These are phyloP conservation scores for Caiman crocodilus DNA, from an alignment of 2,797 vertebrate genomes.

Conservation along the genomic window DNA sequence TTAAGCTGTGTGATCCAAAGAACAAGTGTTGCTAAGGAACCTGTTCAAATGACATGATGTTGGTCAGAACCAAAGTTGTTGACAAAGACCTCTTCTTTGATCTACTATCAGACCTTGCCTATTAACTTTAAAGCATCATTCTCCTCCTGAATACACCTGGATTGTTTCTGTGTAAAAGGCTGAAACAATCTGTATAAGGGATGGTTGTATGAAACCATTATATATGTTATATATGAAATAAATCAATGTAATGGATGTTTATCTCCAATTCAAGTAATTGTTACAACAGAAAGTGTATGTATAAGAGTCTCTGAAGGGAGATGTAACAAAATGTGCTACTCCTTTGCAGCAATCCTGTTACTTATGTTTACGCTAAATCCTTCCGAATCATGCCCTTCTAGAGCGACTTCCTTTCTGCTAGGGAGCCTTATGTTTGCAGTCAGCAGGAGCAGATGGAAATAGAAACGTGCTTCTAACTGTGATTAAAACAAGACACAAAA, in stretches of 20 bases:
- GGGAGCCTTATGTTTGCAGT: neutral
- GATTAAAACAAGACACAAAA: slow-evolving; percentile 1
- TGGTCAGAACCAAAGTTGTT: neutral
- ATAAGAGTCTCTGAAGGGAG: rapidly evolving
- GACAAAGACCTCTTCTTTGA: neutral
- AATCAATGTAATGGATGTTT: neutral
- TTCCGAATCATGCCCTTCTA: neutral
- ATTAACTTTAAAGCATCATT: neutral
- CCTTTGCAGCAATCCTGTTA: rapidly evolving
- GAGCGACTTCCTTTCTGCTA: rapidly evolving
- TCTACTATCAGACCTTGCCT: neutral
- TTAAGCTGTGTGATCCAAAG: neutral
- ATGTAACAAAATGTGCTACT: rapidly evolving
- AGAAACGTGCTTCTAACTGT: slow-evolving; percentile 63
- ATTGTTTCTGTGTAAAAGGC: neutral
- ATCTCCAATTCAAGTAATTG: neutral
- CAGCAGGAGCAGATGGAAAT: slow-evolving; percentile 62
- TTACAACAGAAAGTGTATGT: rapidly evolving
- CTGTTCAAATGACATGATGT: neutral
- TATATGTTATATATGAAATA: neutral
- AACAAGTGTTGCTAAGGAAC: neutral
- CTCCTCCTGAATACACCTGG: neutral
- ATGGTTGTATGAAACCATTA: neutral
- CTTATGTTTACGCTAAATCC: neutral
- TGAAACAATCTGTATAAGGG: neutral